Percentiles rank a stretch among this genome's conserved stretches.
Evolutionary conservation across 2,888 invertebrate genomes (phyloP).

Genomic region (Catocala fraxini): DNA sequence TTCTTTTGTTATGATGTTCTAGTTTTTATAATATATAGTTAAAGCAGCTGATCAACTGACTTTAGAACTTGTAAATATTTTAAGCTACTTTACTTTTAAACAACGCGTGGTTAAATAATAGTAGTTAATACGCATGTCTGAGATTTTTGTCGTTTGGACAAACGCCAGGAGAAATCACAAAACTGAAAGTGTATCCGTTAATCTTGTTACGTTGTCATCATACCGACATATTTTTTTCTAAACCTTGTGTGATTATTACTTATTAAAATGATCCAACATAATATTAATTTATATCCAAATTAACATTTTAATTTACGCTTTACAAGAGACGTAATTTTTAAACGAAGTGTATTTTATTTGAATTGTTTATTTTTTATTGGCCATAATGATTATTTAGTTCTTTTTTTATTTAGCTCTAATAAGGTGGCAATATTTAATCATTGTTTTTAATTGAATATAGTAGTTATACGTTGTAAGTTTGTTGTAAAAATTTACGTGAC

Average conservation of each 20-base stretch:
- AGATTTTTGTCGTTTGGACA: constrained; percentile 23
- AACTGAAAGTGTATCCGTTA: constrained; percentile 20
- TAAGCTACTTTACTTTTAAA: not conserved
- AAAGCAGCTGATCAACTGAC: not conserved
- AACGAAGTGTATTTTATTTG: no score
- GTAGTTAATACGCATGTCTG: not conserved
- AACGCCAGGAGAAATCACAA: constrained; percentile 19
- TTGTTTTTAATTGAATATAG: no score
- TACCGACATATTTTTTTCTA: constrained; percentile 30
- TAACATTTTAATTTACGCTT: not conserved
- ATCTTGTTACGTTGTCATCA: constrained; percentile 42
- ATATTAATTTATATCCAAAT: not conserved
- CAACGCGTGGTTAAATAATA: constrained; percentile 12
- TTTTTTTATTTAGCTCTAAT: no score
- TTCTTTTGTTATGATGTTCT: no score
- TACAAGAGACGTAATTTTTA: no score
- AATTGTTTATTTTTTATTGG: no score
- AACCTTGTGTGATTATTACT: constrained; percentile 13
- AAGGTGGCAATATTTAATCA: no score
- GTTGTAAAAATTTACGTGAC: no score
- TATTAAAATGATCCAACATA: constrained; percentile 3
- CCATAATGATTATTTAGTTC: no score
- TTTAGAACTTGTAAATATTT: not conserved
- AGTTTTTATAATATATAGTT: no score
- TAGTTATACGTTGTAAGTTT: no score